Evolutionary conservation across 2,888 invertebrate species (phyloP), one percentile per base, ranked within the genome.

Genomic region (Leptura quadrifasciata): DNA sequence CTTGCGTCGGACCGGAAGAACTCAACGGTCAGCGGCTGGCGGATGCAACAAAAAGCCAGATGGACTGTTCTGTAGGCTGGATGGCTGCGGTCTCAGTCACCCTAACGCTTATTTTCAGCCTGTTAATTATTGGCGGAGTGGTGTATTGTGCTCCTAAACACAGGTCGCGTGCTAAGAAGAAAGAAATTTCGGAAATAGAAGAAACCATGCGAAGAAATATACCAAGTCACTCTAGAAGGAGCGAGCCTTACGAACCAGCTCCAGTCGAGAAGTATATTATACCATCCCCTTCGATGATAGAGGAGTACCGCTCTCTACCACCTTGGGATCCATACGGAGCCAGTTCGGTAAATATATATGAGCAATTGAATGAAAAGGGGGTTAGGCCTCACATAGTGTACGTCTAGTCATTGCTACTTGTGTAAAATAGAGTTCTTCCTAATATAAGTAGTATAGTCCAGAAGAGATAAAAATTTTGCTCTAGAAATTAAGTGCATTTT

Each of bases 11-110:
- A 21, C 93, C 93, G 1, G 91, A 91, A 84, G 90, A 91, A 83
- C 88, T 93, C 75, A 89, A 89, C 61, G 90, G 90, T 74, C 89
- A 90, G 63, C 87, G 91, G 74, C 89, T 93, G 81, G 89, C 91
- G 63, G 91, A 92, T 82, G 92, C 92, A 78, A 91, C 92, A 12
- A 93, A 93, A 86, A 92, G 92, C 63, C 92, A 93, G 86, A 91
- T 93, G 83, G 91, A 92, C 81, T 93, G 93, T 88, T 92, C 92
- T 75, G 90, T 90, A 80, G 92, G 92, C 39, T 93, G 92, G 93
- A 90, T 93, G 80, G 91, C 92, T 80, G 91, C 92, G 68, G 90
- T 92, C 84, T 89, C 91, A 78, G 91, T 91, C 84, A 91, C 91
- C 86, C 87, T 85, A 65, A 86, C 86, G 27, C 80, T 83, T 68